phyloP scores from a whole-genome alignment of 1,140 invertebrate genomes.

The Coenobita brevimanus region DNA sequence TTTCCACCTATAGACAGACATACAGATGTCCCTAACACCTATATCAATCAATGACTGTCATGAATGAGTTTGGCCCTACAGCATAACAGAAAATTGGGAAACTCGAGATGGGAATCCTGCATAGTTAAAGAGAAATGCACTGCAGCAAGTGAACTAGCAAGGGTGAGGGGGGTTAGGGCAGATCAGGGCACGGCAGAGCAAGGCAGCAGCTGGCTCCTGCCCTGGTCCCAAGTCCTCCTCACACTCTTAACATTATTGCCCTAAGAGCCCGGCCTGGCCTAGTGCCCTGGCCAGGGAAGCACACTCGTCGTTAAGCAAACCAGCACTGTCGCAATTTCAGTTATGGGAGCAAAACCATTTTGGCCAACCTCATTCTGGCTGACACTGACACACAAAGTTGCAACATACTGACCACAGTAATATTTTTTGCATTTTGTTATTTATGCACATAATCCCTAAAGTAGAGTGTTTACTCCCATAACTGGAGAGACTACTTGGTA shows the following conservation, averaged over 20 bases:
- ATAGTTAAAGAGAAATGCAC: constrained; percentile 48
- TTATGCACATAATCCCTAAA: too few species aligned
- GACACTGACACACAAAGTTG: too few species aligned
- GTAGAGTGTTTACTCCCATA: not conserved
- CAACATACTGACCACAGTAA: too few species aligned
- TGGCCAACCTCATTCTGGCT: too few species aligned
- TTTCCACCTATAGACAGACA: constrained; percentile 33
- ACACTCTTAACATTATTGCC: constrained; percentile 19
- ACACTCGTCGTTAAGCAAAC: constrained; percentile 38
- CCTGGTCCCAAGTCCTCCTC: too few species aligned
- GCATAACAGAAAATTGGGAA: not conserved
- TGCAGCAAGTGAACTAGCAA: constrained; percentile 27
- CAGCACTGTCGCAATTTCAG: not conserved
- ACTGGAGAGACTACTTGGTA: constrained; percentile 9
- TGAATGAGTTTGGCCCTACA: constrained; percentile 39
- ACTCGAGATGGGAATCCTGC: constrained; percentile 52
- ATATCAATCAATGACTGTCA: constrained; percentile 23
- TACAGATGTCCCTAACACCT: constrained; percentile 1
- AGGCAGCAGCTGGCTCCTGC: too few species aligned
- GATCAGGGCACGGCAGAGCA: not conserved
- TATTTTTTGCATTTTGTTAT: too few species aligned
- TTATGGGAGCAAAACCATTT: too few species aligned
- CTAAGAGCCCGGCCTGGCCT: constrained; percentile 11
- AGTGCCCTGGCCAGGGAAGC: constrained; percentile 6
- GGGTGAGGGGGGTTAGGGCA: not conserved